A percentile compares a stretch with the other conserved stretches of the same genome.
Conservation (phyloP, 2,888 invertebrate genomes). For the Nudaria mundana region DNA sequence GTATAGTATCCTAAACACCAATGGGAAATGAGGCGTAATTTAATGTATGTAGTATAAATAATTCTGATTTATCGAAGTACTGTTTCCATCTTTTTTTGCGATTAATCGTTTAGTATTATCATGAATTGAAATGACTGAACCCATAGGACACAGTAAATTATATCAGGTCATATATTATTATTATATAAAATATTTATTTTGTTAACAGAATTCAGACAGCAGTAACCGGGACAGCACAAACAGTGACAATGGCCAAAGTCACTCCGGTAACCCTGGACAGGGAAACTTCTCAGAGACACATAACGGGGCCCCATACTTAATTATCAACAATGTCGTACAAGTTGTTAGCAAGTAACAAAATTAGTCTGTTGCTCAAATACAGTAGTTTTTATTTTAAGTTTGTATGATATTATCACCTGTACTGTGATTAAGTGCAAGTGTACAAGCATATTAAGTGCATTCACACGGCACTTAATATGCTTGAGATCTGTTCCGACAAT, state of each 20-base stretch:
- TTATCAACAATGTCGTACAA: slow-evolving; percentile 30
- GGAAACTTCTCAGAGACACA: slow-evolving; percentile 18
- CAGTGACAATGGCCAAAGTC: slow-evolving; percentile 15
- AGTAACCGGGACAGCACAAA: slow-evolving; percentile 14
- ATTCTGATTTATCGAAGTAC: too few species aligned
- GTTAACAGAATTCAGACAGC: slow-evolving; percentile 17
- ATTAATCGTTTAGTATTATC: too few species aligned
- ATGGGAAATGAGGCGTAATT: too few species aligned
- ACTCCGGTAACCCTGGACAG: slow-evolving; percentile 9
- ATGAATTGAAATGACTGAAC: too few species aligned
- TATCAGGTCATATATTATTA: too few species aligned
- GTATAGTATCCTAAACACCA: too few species aligned
- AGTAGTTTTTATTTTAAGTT: slow-evolving; percentile 2
- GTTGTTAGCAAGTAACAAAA: slow-evolving; percentile 24
- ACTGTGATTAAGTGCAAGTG: too few species aligned
- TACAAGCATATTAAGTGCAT: slow-evolving; percentile 19
- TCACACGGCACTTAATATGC: slow-evolving; percentile 14
- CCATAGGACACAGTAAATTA: too few species aligned
- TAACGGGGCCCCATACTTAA: slow-evolving; percentile 16
- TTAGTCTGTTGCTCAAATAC: background rate
- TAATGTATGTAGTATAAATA: too few species aligned
- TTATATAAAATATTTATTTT: too few species aligned
- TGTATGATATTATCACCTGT: slow-evolving; percentile 19
- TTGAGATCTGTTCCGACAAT: slow-evolving; percentile 29
- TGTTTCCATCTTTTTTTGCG: too few species aligned